Percentiles rank a stretch among this genome's conserved stretches.
Evolutionary conservation across 2,888 invertebrate species (phyloP).

Genomic region (Liodrosophila aerea): DNA sequence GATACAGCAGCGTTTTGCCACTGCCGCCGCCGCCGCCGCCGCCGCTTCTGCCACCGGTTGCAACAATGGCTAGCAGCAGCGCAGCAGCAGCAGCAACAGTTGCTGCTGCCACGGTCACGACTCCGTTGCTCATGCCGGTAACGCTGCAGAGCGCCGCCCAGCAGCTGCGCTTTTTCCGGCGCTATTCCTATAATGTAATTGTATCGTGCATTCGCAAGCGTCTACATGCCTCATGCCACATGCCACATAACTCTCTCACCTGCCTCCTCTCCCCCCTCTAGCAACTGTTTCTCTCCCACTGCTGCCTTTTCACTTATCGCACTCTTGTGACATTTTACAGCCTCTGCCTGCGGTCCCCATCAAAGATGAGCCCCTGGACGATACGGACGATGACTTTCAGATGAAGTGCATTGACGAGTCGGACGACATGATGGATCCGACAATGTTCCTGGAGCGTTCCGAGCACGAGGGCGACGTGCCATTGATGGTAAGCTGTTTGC

Average conservation of each 20-base stretch:
- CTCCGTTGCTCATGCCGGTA: conserved; percentile 68
- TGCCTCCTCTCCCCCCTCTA: conserved; percentile 8
- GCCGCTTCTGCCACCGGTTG: conserved; percentile 20
- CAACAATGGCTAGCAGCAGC: conserved; percentile 22
- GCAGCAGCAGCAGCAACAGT: conserved; percentile 9
- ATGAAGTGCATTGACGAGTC: conserved; percentile 77
- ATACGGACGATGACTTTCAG: conserved; percentile 79
- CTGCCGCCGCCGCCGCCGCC: conserved; percentile 2
- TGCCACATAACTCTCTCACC: conserved; percentile 1
- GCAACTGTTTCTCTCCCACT: conserved; percentile 4
- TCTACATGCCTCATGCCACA: conserved; percentile 29
- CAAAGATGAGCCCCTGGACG: conserved; percentile 80
- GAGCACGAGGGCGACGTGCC: conserved; percentile 79
- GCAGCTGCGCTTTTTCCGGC: conserved; percentile 80
- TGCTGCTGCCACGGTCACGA: conserved; percentile 31
- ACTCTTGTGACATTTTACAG: conserved; percentile 49
- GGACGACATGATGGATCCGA: conserved; percentile 82
- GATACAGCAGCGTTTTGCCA: conserved; percentile 30
- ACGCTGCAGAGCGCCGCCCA: conserved; percentile 79
- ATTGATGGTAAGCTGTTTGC: conserved; percentile 60
- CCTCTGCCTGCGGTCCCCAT: conserved; percentile 80
- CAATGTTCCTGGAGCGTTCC: conserved; percentile 81
- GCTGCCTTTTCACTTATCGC: conserved; percentile 15
- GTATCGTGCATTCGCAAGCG: conserved; percentile 78
- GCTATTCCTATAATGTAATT: conserved; percentile 81